Evolutionary conservation across 2,797 vertebrate species (phyloP), one percentile per base, ranked within the genome.

Genomic region (Thunnus albacares): DNA sequence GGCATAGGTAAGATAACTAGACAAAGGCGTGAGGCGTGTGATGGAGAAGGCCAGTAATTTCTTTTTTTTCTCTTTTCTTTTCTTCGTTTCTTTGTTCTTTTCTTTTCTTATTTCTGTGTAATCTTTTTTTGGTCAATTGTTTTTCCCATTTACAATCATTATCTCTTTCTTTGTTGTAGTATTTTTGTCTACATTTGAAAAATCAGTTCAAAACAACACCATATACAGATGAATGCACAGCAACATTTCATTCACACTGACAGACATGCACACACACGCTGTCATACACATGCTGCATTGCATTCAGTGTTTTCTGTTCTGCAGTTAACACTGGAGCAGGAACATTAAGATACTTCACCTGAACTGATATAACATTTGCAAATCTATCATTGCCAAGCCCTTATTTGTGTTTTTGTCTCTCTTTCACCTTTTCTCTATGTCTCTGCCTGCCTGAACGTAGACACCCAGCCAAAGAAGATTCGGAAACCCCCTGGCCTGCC

Each of bases 401-500:
- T 70, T 53, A 58, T 83, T 81, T 83, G 43, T 85, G 65, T 67
- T 74, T 71, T 79, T 82, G 26, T 77, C 45, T 82, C 35, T 65
- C 35, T 65, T 74, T 78, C 66, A 81, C 78, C 77, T 85, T 79
- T 82, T 75, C 9, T 73, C 51, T 73, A 26, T 77, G 33, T 86
- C 67, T 75, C 41, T 65, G 18, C 63, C 62, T 80, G 56, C 80
- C 57, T 85, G 45, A 80, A 57, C 62, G 69, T 89, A 98, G 98
- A 99, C 79, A 86, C 96, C 7, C 98, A 99, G 89, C 97, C 98
- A 83, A 99, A 99, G 94, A 99, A 99, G 95, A 97, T 99, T 91
- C 96, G 98, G 90, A 99, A 99, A 95, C 98, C 98, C 53, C 98
- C 98, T 58, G 98, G 98, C 92, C 96, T 99, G 84, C 98, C 98